phyloP scores from a whole-genome alignment of 2,113 vertebrate species.

The Collichthys lucidus region DNA sequence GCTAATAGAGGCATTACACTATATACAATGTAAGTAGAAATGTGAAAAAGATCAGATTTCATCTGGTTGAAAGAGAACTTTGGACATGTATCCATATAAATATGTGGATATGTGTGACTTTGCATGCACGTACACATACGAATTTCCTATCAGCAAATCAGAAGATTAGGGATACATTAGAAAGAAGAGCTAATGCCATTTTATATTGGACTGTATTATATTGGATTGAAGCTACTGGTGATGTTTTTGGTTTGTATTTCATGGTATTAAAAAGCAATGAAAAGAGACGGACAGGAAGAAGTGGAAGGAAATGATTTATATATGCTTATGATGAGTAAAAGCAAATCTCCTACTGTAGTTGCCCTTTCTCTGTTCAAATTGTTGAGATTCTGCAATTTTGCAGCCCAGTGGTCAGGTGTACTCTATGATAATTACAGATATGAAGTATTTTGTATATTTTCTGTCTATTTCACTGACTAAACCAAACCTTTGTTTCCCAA shows the following conservation, averaged over 20 bases:
- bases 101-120: neutral
- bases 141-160: neutral
- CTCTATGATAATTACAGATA: conserved; percentile 28
- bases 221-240: neutral
- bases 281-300: neutral
- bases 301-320: conserved; percentile 10
- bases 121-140: neutral
- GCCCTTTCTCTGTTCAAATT: neutral
- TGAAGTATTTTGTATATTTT: conserved; percentile 35
- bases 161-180: neutral
- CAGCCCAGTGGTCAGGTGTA: conserved; percentile 15
- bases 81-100: neutral
- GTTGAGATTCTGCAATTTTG: neutral
- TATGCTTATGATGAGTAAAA: conserved; percentile 43
- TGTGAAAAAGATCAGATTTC: too few relatives aligned
- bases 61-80: neutral
- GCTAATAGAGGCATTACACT: too few relatives aligned
- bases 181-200: neutral
- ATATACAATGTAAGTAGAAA: too few relatives aligned
- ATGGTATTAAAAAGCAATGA: neutral
- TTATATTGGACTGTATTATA: neutral
- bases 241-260: neutral
- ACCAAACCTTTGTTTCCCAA: conserved; percentile 84
- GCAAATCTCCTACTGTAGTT: conserved; percentile 3
- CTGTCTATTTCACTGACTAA: conserved; percentile 57